Evolutionary conservation across 2,888 invertebrate species (phyloP).

Genomic region (Agonopterix heracliana): DNA sequence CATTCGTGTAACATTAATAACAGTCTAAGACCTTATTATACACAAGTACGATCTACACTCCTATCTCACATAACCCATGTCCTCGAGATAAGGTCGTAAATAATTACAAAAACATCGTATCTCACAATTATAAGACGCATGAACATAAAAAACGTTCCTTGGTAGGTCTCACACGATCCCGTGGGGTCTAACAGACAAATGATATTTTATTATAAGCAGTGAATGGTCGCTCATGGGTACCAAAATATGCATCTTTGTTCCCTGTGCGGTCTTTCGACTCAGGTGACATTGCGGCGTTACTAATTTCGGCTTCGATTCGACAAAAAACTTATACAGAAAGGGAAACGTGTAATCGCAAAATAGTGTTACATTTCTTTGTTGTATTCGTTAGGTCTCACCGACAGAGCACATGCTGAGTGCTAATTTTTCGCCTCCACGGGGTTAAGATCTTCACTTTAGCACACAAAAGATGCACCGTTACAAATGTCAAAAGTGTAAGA

Average conservation of each 20-base stretch:
- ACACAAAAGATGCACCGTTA: conserved; percentile 64
- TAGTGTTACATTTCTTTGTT: conserved; percentile 40
- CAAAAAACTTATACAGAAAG: conserved; percentile 49
- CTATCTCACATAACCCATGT: conserved; percentile 22
- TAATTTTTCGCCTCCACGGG: conserved; percentile 56
- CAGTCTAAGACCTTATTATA: too few relatives aligned
- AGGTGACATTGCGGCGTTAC: conserved; percentile 67
- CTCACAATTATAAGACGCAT: conserved; percentile 51
- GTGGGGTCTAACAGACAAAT: conserved; percentile 50
- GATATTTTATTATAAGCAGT: conserved; percentile 62
- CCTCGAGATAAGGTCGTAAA: conserved; percentile 41
- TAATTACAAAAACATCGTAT: conserved; percentile 50
- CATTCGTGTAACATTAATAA: too few relatives aligned
- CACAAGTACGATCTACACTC: background rate
- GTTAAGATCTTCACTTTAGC: conserved; percentile 39
- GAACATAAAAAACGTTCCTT: conserved; percentile 45
- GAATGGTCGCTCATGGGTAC: conserved; percentile 52
- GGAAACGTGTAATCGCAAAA: conserved; percentile 48
- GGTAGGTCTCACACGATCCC: conserved; percentile 43
- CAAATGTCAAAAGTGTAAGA: conserved; percentile 66
- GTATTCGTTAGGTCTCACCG: conserved; percentile 25
- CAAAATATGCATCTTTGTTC: conserved; percentile 64
- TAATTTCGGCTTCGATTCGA: conserved; percentile 49
- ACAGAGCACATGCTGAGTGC: conserved; percentile 55
- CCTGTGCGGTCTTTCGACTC: conserved; percentile 67